Evolutionary conservation across 2,888 invertebrate genomes (phyloP).

Genomic region (Brachyopa scutellaris): DNA sequence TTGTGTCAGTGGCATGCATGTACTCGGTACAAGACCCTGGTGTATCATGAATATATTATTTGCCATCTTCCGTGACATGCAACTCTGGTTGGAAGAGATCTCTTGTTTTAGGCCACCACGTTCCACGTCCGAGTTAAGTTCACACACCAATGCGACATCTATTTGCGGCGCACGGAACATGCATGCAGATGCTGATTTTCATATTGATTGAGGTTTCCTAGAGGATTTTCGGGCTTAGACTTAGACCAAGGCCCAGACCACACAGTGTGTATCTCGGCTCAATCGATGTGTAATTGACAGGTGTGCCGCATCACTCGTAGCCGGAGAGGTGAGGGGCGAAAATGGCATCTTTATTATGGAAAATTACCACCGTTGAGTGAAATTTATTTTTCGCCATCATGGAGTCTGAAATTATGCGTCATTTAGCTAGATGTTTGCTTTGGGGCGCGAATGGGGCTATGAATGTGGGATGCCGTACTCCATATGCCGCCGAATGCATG

Average conservation of each 20-base stretch:
- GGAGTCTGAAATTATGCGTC: constrained; percentile 64
- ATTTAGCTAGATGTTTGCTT: constrained; percentile 60
- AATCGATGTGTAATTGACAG: constrained; percentile 70
- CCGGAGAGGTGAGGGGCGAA: constrained; percentile 7
- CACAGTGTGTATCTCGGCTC: constrained; percentile 35
- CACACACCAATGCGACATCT: constrained; percentile 53
- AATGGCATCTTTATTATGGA: constrained; percentile 68
- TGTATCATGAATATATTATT: constrained; percentile 69
- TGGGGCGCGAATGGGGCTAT: constrained; percentile 33
- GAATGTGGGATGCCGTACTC: neutral
- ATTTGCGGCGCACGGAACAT: constrained; percentile 63
- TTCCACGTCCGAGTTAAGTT: neutral
- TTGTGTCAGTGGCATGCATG: constrained; percentile 36
- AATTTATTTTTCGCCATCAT: constrained; percentile 43
- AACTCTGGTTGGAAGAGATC: constrained; percentile 20
- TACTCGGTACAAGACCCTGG: neutral
- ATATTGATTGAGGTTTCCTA: constrained; percentile 49
- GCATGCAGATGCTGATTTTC: constrained; percentile 43
- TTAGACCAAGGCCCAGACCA: constrained; percentile 29
- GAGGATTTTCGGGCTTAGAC: constrained; percentile 45
- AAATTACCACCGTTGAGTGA: constrained; percentile 56
- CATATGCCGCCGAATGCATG: neutral
- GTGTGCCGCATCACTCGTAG: constrained; percentile 56
- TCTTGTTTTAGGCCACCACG: constrained; percentile 47
- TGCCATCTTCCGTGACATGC: constrained; percentile 23